Evolutionary conservation across 2,113 vertebrate genomes (phyloP).

Genomic region (Tympanuchus pallidicinctus): DNA sequence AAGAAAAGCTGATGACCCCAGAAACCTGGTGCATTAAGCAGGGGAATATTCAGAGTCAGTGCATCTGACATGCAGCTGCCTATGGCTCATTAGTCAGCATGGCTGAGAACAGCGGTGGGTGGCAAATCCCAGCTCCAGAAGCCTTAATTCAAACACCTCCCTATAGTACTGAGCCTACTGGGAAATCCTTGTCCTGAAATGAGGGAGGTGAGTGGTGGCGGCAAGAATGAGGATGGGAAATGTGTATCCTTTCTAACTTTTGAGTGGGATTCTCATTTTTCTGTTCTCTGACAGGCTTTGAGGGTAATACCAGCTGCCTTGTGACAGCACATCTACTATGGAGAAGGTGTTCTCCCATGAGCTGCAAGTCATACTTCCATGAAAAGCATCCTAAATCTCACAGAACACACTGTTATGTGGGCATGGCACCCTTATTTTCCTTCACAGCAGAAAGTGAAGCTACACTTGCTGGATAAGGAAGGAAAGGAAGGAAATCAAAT

Average conservation of each 20-base stretch:
- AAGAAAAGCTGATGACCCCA: background rate
- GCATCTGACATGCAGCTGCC: background rate
- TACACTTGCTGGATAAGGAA: background rate
- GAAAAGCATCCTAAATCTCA: background rate
- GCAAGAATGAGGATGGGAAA: background rate
- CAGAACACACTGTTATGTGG: background rate
- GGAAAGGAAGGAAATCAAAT: background rate
- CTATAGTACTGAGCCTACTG: background rate
- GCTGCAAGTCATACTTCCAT: background rate
- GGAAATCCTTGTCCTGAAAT: background rate
- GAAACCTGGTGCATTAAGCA: background rate
- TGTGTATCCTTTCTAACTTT: background rate
- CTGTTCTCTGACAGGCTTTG: background rate
- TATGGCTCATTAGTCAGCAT: background rate
- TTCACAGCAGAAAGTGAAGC: background rate
- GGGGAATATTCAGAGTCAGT: background rate
- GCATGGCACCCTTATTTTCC: background rate
- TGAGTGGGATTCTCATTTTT: background rate
- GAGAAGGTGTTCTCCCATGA: background rate
- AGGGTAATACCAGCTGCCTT: background rate
- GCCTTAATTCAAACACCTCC: background rate
- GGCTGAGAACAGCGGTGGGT: slow-evolving; percentile 39
- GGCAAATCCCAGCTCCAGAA: slow-evolving; percentile 48
- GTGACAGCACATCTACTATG: background rate
- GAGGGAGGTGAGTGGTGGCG: background rate